phyloP scores from a whole-genome alignment of 2,113 vertebrate species.

The Dicaeum eximium region DNA sequence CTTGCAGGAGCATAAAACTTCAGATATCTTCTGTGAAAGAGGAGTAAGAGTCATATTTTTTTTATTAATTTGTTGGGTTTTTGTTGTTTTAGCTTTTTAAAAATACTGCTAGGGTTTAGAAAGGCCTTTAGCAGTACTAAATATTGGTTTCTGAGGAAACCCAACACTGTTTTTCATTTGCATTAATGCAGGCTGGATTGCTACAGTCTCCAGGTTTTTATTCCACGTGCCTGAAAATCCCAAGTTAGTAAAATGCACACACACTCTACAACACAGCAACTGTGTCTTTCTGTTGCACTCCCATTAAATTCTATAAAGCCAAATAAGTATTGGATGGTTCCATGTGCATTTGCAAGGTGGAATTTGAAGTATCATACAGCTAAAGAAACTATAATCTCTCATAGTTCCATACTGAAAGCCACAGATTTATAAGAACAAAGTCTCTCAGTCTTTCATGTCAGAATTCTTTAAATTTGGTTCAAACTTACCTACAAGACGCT shows the following conservation, averaged over 20 bases:
- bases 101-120: not conserved
- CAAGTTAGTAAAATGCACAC: not conserved
- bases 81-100: not conserved
- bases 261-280: fast-evolving
- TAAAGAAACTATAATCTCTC: not conserved
- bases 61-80: not conserved
- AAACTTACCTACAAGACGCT: not conserved
- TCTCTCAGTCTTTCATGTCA: not conserved
- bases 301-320: not conserved
- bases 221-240: not conserved
- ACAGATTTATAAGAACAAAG: not conserved
- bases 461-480: not conserved
- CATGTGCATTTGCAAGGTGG: not conserved
- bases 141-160: not conserved
- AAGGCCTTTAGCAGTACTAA: not conserved
- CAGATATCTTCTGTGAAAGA: not conserved
- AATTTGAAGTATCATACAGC: not conserved
- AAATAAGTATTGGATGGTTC: not conserved
- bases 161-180: not conserved
- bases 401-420: not conserved
- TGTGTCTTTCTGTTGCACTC: not conserved
- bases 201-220: not conserved
- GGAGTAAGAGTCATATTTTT: not conserved
- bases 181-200: fast-evolving
- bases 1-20: not conserved